phyloP scores from a whole-genome alignment of 35 echinoderm and acorn worm genomes.

The Heliocidaris erythrogramma region DNA sequence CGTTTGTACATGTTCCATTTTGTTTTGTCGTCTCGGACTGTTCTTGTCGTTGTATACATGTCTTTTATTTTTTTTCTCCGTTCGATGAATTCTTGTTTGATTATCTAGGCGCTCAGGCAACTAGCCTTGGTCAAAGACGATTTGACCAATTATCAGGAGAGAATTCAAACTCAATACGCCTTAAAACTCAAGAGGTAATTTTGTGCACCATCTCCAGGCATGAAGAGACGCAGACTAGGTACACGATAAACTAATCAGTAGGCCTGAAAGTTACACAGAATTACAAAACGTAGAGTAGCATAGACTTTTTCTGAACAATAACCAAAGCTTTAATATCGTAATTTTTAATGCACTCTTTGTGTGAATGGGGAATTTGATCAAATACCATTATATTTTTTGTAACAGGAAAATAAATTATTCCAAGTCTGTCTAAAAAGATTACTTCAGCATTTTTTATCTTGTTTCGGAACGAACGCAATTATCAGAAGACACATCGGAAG shows the following conservation, averaged over 20 bases:
- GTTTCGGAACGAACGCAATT: no score
- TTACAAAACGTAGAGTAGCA: not conserved
- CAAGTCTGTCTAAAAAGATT: no score
- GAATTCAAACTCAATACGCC: conserved; percentile 65
- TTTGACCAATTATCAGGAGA: conserved; percentile 61
- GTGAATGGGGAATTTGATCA: no score
- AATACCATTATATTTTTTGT: no score
- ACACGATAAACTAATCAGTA: not conserved
- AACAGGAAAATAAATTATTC: no score
- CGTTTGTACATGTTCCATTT: not conserved
- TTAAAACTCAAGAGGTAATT: conserved; percentile 60
- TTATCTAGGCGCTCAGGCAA: conserved; percentile 66
- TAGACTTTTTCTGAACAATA: not conserved
- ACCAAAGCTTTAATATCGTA: no score
- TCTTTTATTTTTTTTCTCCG: conserved; percentile 21
- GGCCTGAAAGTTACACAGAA: not conserved
- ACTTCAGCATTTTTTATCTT: no score
- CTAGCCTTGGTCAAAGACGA: conserved; percentile 68
- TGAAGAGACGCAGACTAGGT: not conserved
- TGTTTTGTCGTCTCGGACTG: not conserved
- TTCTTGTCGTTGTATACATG: not conserved
- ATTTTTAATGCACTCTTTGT: no score
- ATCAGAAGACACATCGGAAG: no score
- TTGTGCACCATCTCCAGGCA: not conserved
- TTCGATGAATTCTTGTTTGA: conserved; percentile 47